Conservation (phyloP, 2,888 invertebrate species). For the Odontocerum albicorne region DNA sequence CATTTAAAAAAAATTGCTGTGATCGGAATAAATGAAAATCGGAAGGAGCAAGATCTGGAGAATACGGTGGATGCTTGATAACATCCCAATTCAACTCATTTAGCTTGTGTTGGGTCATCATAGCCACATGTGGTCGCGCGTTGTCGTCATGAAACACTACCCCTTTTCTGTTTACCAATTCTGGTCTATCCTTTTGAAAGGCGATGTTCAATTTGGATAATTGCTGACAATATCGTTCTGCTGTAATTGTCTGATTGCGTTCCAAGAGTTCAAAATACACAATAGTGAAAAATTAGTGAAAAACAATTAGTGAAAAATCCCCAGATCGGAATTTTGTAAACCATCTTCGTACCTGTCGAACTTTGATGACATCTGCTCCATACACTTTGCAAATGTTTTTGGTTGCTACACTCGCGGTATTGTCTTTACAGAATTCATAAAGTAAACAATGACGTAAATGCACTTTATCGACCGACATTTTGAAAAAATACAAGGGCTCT, state of each 20-base stretch:
- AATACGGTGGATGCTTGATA: slow-evolving; percentile 25
- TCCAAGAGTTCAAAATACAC: slow-evolving; percentile 21
- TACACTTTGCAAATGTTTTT: too few relatives aligned
- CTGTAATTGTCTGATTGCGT: slow-evolving; percentile 22
- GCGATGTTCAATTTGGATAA: slow-evolving; percentile 23
- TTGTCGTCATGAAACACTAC: slow-evolving; percentile 23
- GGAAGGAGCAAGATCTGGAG: slow-evolving; percentile 23
- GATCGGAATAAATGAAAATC: slow-evolving; percentile 24
- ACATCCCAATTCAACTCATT: slow-evolving; percentile 22
- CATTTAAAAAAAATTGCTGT: too few relatives aligned
- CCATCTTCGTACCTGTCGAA: too few relatives aligned
- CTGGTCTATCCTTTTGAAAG: slow-evolving; percentile 25
- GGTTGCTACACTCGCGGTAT: too few relatives aligned
- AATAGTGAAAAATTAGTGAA: too few relatives aligned
- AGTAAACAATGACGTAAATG: too few relatives aligned
- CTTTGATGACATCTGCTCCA: too few relatives aligned
- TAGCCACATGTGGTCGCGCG: slow-evolving; percentile 23
- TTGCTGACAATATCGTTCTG: slow-evolving; percentile 26
- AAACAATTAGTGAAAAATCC: too few relatives aligned
- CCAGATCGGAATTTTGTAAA: too few relatives aligned
- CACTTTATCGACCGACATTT: too few relatives aligned
- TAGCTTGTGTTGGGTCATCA: slow-evolving; percentile 24
- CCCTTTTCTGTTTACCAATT: slow-evolving; percentile 25
- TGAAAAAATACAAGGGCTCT: too few relatives aligned
- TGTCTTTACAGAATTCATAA: too few relatives aligned